Conservation (phyloP, 2,113 vertebrate genomes). For the Trogon surrucura region DNA sequence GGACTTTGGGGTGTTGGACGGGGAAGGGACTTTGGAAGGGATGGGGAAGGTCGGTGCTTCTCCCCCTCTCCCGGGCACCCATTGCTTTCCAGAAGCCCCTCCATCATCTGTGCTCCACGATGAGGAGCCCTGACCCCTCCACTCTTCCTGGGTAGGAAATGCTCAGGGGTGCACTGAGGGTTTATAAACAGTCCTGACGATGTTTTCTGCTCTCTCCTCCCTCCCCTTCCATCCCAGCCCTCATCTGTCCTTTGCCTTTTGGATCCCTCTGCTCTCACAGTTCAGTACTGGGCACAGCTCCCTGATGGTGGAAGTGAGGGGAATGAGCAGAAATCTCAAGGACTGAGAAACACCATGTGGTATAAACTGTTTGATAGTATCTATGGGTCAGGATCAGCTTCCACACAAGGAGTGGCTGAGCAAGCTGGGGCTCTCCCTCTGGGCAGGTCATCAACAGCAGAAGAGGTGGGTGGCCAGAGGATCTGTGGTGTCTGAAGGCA, state of each 20-base stretch:
- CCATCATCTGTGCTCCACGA: neutral
- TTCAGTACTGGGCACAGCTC: neutral
- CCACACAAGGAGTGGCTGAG: neutral
- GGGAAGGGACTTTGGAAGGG: too few relatives aligned
- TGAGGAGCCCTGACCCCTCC: neutral
- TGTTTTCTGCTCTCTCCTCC: neutral
- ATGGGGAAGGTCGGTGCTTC: fast-evolving
- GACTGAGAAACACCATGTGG: neutral
- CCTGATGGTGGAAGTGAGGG: neutral
- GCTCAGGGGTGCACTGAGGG: neutral
- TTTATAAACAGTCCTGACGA: neutral
- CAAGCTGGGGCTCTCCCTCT: neutral
- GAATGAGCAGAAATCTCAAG: neutral
- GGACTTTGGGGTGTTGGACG: too few relatives aligned
- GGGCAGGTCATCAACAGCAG: neutral
- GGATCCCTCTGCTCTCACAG: neutral
- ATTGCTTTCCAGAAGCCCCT: neutral
- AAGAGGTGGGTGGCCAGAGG: neutral
- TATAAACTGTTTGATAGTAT: neutral
- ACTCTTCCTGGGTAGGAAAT: too few relatives aligned
- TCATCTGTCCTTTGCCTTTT: neutral
- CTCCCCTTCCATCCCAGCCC: neutral
- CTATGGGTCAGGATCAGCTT: neutral
- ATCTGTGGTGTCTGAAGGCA: neutral
- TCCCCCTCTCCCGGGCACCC: neutral